Percentiles rank a stretch among this genome's conserved stretches.
These are phyloP conservation scores for Stegodyphus mimosarum DNA, from an alignment of 1,140 invertebrate species.

Conservation along the genomic window DNA sequence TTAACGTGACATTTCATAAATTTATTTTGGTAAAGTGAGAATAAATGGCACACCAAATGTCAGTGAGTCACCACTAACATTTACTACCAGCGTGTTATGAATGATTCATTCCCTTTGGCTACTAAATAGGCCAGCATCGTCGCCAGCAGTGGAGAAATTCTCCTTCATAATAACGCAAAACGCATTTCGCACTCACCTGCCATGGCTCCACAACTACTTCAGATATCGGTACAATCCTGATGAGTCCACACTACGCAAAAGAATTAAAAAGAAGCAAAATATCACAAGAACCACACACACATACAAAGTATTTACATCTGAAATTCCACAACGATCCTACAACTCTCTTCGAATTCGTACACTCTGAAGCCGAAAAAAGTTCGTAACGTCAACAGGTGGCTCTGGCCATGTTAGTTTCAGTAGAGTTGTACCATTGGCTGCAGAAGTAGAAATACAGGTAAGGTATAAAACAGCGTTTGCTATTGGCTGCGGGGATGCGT, in stretches of 20 bases:
- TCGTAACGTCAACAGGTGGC: slow-evolving; percentile 16
- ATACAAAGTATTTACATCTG: background rate
- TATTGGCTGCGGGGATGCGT: background rate
- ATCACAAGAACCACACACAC: background rate
- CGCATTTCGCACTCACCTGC: no score
- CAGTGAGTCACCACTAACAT: background rate
- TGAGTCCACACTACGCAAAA: background rate
- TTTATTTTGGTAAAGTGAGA: no score
- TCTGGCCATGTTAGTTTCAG: background rate
- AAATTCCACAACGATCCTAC: background rate
- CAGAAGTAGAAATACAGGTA: slow-evolving; percentile 4
- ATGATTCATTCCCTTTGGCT: background rate
- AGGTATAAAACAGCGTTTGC: no score
- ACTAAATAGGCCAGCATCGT: background rate
- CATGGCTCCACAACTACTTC: background rate
- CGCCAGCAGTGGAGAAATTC: background rate
- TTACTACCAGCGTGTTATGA: background rate
- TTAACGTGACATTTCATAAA: no score
- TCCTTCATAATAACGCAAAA: no score
- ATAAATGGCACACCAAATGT: background rate
- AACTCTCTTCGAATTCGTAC: no score
- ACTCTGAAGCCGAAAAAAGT: slow-evolving; percentile 2
- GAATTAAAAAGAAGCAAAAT: background rate
- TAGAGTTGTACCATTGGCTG: background rate
- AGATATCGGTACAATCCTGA: background rate